A percentile compares a stretch with the other conserved stretches of the same genome.
These are phyloP conservation scores for Drosophila lowei DNA, from an alignment of 1,140 invertebrate genomes.

Conservation along the genomic window DNA sequence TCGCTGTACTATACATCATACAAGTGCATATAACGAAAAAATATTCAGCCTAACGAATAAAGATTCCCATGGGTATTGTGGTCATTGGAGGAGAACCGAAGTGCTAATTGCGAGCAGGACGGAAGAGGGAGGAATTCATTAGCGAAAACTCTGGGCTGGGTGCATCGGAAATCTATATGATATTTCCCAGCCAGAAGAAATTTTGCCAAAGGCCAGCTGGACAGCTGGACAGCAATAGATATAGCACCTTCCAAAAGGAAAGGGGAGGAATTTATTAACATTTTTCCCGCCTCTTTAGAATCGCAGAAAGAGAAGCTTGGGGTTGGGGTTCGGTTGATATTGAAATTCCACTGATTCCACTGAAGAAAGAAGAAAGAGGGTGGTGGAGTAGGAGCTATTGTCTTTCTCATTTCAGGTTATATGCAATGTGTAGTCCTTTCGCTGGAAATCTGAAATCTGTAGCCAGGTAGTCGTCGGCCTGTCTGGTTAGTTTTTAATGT, in stretches of 20 bases:
- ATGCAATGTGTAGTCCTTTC: no score
- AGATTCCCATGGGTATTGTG: slow-evolving; percentile 28
- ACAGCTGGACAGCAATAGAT: no score
- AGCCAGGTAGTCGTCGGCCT: slow-evolving; percentile 22
- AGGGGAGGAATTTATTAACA: neutral
- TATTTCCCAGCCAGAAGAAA: neutral
- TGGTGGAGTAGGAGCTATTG: neutral
- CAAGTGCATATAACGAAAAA: slow-evolving; percentile 32
- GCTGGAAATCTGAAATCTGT: no score
- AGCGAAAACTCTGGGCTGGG: slow-evolving; percentile 8
- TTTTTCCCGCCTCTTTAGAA: neutral
- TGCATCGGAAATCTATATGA: slow-evolving; percentile 4
- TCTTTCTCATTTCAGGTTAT: no score
- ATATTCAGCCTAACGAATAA: neutral
- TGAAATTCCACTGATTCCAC: no score
- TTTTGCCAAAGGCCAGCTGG: no score
- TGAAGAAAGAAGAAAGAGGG: no score
- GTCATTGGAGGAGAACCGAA: slow-evolving; percentile 34
- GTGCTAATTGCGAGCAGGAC: slow-evolving; percentile 8
- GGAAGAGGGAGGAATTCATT: slow-evolving; percentile 41
- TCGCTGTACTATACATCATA: slow-evolving; percentile 24
- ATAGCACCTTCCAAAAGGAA: neutral
- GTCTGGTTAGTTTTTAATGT: slow-evolving; percentile 19
- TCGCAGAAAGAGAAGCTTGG: neutral
- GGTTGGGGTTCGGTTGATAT: no score